Base-by-base conservation (phyloP, 2,113 vertebrate species). In the Rhynchomys soricoides region DNA sequence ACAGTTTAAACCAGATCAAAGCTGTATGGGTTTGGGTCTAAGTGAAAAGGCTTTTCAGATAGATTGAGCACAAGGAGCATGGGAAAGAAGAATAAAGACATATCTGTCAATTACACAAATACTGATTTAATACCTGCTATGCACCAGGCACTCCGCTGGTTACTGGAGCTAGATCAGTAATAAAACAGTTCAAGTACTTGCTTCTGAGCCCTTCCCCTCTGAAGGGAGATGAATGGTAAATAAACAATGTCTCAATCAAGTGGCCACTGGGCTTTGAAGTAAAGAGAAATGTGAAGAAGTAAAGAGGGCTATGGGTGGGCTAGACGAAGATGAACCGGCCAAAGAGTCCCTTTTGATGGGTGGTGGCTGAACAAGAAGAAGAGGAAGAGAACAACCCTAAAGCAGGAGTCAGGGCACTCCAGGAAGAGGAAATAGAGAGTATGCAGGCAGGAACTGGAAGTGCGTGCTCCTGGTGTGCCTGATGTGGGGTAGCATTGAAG, bases 381-480 rank as follows among this genome's bases (percentile, higher is more conserved):
- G 59, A 92, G 86, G 66, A 95, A 50, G 40, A 59, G 29, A 83
- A 73, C 29, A 17, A 48, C 10, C 22, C 34, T 74, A 34, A 73
- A 74, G 3, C 48, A 24, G 59, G 75, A 59, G 17, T 31, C 57
- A 55, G 57, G 70, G 9, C 9, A 13, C 52, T 22, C 64, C 26
- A 13, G 75, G 79, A 78, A 95, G 93, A 85, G 85, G 94, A 92
- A 64, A 79, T 31, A 24, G 50, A 4, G 57, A 29, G 50, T 13
- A 11, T 1, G 12, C 79, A 86, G 50, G 52, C 66, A 66, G 86
- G 81, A 43, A 70, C 40, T 75, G 71, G 82, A 89, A 89, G 66
- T 12, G 0, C 1, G 10, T 0, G 0, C 26, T 29, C 0, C 0
- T 50, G 50, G 10, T 0, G 0, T 31, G 34, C 0, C 0, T 50